Evolutionary conservation across 2,888 invertebrate genomes (phyloP), one percentile per base, ranked within the genome.

Genomic region (Brachynemurus nebulosus): DNA sequence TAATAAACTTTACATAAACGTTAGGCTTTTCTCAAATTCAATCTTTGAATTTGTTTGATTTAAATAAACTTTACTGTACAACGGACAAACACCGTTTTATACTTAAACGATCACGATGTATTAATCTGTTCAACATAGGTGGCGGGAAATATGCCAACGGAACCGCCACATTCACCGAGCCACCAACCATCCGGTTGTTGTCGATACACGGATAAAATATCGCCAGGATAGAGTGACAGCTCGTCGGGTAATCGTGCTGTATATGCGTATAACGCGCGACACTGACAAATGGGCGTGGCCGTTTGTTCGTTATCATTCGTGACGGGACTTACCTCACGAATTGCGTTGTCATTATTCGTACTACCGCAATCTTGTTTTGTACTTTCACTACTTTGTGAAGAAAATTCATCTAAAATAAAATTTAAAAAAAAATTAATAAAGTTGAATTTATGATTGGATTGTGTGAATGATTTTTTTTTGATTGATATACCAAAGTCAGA

Each of bases 171-270:
- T 55, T 91, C 88, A 3, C 92, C 93, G 46, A 88, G 73, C 92
- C 92, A 93, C 93, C 93, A 93, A 27, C 90, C 92, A 57, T 91
- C 90, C 23, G 84, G 85, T 62, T 90, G 89, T 59, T 92, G 91
- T 55, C 85, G 81, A 60, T 86, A 88, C 27, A 93, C 83, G 53
- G 80, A 82, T 54, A 93, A 86, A 39, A 88, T 68, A 62, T 93
- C 91, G 51, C 92, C 88, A 69, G 74, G 59, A 59, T 61, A 64
- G 19, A 70, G 55, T 33, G 65, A 80, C 35, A 93, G 74, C 62
- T 93, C 92, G 65, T 92, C 92, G 55, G 84, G 80, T 47, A 90
- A 71, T 57, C 85, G 84, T 40, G 91, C 88, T 52, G 84, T 77
- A 62, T 92, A 93, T 40, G 83, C 80, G 65, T 91, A 93, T 18